Evolutionary conservation across 2,113 vertebrate species (phyloP).

Genomic region (Strigops habroptila): DNA sequence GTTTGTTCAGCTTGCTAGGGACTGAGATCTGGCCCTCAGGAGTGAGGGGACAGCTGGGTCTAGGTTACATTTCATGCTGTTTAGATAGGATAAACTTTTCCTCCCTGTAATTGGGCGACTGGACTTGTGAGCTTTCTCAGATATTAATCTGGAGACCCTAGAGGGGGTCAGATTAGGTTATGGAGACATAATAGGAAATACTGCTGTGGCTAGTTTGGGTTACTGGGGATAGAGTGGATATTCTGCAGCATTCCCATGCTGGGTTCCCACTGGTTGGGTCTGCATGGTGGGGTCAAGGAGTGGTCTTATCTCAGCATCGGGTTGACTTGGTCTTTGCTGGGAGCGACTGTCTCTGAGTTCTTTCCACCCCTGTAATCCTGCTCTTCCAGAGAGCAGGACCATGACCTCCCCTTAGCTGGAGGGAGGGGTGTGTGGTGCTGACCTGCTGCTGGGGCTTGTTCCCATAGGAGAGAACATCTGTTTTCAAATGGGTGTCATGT

Average conservation of each 20-base stretch:
- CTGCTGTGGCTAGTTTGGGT: conserved; percentile 65
- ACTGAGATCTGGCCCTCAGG: conserved; percentile 49
- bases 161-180: conserved; percentile 67
- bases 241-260: conserved; percentile 16
- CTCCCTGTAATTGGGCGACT: conserved; percentile 63
- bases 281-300: background rate
- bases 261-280: background rate
- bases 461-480: background rate
- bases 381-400: background rate
- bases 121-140: conserved; percentile 60
- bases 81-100: conserved; percentile 74
- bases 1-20: conserved; percentile 62
- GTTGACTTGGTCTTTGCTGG: background rate
- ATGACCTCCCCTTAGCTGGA: background rate
- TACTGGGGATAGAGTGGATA: conserved; percentile 43
- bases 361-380: background rate
- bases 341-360: background rate
- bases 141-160: conserved; percentile 63
- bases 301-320: background rate
- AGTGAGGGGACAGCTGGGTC: conserved; percentile 12
- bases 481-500: accelerated
- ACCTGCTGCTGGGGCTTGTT: background rate
- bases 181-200: conserved; percentile 76
- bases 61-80: conserved; percentile 67
- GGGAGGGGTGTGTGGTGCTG: background rate